A percentile compares a stretch with the other conserved stretches of the same genome.
phyloP scores from a whole-genome alignment of 2,113 vertebrate genomes.

The Sylvilagus bachmani region DNA sequence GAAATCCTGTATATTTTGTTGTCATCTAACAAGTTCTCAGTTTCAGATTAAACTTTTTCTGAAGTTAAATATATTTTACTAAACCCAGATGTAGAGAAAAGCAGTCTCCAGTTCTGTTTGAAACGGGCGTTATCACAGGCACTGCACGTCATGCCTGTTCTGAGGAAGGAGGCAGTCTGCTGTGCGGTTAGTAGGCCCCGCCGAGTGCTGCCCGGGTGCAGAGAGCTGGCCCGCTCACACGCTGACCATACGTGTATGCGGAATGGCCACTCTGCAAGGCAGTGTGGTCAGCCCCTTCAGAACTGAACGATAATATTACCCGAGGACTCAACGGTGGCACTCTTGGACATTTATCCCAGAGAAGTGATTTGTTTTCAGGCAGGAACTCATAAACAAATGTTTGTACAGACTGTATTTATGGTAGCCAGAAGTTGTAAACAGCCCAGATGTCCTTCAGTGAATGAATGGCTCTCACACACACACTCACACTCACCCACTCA shows the following conservation, averaged over 20 bases:
- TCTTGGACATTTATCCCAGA: background rate
- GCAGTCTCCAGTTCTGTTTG: background rate
- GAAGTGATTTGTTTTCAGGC: background rate
- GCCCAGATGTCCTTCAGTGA: background rate
- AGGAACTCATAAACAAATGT: background rate
- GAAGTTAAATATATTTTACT: slow-evolving; percentile 42
- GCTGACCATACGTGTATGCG: rapidly evolving
- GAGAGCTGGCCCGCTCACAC: rapidly evolving
- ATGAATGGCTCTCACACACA: background rate
- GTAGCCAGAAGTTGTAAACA: background rate
- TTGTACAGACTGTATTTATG: background rate
- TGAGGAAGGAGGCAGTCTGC: too few relatives aligned
- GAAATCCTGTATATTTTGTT: slow-evolving; percentile 14
- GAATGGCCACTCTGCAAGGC: background rate
- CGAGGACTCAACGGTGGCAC: background rate
- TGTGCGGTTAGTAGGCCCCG: background rate
- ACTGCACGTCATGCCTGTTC: background rate
- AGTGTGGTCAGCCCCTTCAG: background rate
- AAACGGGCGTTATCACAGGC: background rate
- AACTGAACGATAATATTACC: background rate
- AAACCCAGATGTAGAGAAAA: background rate
- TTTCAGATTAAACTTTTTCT: slow-evolving; percentile 32
- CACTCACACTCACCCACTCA: too few relatives aligned
- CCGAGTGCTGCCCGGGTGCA: background rate
- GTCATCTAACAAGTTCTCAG: background rate